phyloP scores from a whole-genome alignment of 2,113 vertebrate genomes.

The Alaudala cheleensis region DNA sequence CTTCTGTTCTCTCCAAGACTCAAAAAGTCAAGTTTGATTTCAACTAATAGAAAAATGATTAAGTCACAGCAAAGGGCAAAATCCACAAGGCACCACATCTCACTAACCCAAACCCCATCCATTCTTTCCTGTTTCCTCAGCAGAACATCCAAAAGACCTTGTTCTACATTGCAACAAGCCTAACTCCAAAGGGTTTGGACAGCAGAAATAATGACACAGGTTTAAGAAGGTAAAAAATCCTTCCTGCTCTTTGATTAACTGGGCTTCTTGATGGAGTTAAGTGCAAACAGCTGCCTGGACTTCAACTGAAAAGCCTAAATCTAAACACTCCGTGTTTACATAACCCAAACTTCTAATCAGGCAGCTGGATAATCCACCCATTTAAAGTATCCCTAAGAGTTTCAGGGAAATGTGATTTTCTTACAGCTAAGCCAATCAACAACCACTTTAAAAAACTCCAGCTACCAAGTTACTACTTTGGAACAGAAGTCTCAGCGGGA shows the following conservation, averaged over 20 bases:
- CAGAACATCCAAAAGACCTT: conserved; percentile 57
- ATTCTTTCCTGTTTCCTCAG: conserved; percentile 47
- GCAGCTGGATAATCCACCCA: conserved; percentile 80
- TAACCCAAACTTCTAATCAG: conserved; percentile 84
- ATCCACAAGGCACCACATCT: conserved; percentile 45
- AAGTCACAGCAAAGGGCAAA: conserved; percentile 57
- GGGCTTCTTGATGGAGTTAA: conserved; percentile 77
- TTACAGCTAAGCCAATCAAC: conserved; percentile 74
- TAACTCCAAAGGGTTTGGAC: conserved; percentile 70
- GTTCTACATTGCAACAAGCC: conserved; percentile 58
- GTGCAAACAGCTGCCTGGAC: conserved; percentile 82
- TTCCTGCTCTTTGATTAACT: conserved; percentile 83
- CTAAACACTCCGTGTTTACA: conserved; percentile 82
- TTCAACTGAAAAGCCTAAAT: conserved; percentile 80
- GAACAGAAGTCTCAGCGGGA: conserved; percentile 48
- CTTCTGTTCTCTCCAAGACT: neutral
- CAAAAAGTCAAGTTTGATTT: neutral
- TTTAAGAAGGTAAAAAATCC: conserved; percentile 75
- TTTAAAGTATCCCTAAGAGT: conserved; percentile 80
- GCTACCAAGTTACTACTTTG: conserved; percentile 51
- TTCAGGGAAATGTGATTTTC: conserved; percentile 78
- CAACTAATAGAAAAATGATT: conserved; percentile 33
- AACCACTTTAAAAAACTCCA: conserved; percentile 69
- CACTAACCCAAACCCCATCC: conserved; percentile 52
- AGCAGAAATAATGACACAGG: conserved; percentile 76